Evolutionary conservation across 2,113 vertebrate species (phyloP).

Genomic region (Alexandromys fortis): DNA sequence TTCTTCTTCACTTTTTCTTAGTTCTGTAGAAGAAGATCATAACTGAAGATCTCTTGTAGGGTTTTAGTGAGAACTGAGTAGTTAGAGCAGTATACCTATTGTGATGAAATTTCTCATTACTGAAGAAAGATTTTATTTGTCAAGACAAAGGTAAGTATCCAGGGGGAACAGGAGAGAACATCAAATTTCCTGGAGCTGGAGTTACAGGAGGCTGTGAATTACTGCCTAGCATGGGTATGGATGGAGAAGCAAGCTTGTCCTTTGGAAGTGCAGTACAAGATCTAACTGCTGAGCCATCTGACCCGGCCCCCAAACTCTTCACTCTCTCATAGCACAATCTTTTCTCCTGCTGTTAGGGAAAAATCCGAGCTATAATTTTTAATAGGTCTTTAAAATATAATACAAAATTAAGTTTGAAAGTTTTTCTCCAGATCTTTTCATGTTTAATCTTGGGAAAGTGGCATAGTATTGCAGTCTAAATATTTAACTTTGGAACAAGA

Average conservation of each 20-base stretch:
- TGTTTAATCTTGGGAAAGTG: neutral
- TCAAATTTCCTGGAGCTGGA: neutral
- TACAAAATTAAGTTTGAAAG: constrained; percentile 12
- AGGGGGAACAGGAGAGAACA: neutral
- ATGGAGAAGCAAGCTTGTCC: neutral
- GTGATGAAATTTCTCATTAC: neutral
- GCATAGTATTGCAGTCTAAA: neutral
- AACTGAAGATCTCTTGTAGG: neutral
- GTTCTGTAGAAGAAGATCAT: neutral
- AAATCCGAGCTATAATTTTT: neutral
- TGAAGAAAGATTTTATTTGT: neutral
- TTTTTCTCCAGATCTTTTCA: neutral
- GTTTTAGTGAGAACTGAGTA: neutral
- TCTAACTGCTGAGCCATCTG: neutral
- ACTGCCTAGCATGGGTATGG: neutral
- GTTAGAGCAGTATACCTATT: neutral
- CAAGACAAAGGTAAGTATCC: neutral
- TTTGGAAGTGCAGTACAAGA: neutral
- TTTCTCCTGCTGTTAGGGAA: neutral
- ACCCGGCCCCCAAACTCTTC: neutral
- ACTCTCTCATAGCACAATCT: neutral
- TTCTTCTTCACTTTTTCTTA: neutral
- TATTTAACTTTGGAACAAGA: constrained; percentile 1
- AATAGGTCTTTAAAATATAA: neutral
- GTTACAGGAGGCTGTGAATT: neutral